Base-by-base conservation (phyloP, 2,888 invertebrate genomes). In the Xestia rhomboidea region DNA sequence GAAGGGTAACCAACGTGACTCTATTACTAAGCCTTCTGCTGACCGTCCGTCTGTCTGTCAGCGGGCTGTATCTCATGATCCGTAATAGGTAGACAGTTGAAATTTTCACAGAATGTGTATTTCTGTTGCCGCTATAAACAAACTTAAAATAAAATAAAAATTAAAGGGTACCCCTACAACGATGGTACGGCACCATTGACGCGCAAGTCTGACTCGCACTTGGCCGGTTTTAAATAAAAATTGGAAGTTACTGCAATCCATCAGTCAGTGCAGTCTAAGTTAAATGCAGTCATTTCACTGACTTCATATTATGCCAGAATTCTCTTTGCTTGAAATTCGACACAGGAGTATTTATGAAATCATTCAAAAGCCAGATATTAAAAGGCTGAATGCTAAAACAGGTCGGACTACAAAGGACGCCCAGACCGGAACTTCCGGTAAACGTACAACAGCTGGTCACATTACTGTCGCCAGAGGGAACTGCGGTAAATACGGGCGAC, bases 401-500 rank as follows among this genome's bases (percentile, higher is more conserved):
- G 68, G 62, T 68, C 30, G 8, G 21, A 46, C 41, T 66, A 76
- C 70, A 73, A 73, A 68, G 54, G 60, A 30, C 67, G 34, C 34
- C 70, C 60, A 68, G 75, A 73, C 57, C 68, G 79, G 80, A 82
- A 77, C 46, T 70, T 78, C 63, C 83, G 60, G 64, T 24, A 64
- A 69, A 34, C 41, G 44, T 18, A 51, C 69, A 76, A 67, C 79
- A 71, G 77, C 69, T 82, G 79, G 85, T 76, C 69, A 85, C 68
- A 77, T 73, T 75, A 64, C 76, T 68, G 60, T n/a, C 75, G 67
- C 38, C 60, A 68, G 72, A 69, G 60, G 69, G 72, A 67, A 68
- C 68, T 76, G 81, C 81, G 81, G 89, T 88, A 91, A 91, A 92
- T 89, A 89, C 86, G 86, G 77, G 82, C 79, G 84, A 89, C 88